These are phyloP conservation scores for Myoxocephalus aenaeus DNA, from an alignment of 2,797 vertebrate species.

Conservation along the genomic window DNA sequence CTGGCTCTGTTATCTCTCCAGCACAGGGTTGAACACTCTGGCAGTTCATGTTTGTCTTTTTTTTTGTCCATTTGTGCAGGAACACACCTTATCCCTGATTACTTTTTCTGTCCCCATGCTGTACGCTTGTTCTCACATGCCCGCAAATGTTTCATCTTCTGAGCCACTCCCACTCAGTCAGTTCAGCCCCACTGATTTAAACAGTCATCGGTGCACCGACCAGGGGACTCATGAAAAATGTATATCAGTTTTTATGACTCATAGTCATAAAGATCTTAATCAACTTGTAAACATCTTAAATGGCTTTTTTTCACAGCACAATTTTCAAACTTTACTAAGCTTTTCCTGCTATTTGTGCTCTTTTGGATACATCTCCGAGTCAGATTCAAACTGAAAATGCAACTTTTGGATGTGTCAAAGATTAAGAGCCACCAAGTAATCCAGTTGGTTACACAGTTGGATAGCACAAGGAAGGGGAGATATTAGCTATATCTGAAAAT, in stretches of 20 bases:
- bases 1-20: constrained; percentile 49
- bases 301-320: background rate
- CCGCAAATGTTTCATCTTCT: constrained; percentile 19
- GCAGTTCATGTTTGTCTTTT: constrained; percentile 49
- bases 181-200: constrained; percentile 24
- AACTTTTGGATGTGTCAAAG: constrained; percentile 28
- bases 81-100: constrained; percentile 17
- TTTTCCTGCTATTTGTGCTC: constrained; percentile 1
- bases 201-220: constrained; percentile 1
- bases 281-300: constrained; percentile 10
- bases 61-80: constrained; percentile 35
- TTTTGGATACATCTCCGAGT: constrained; percentile 6
- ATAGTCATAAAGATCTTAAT: background rate
- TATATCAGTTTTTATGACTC: constrained; percentile 5
- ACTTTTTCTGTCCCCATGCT: constrained; percentile 23
- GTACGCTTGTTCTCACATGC: constrained; percentile 8
- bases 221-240: background rate
- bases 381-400: constrained; percentile 10
- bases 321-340: background rate
- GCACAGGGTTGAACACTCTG: constrained; percentile 53
- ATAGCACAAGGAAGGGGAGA: background rate
- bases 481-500: constrained; percentile 10
- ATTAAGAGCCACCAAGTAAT: constrained; percentile 11
- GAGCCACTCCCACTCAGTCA: constrained; percentile 3
- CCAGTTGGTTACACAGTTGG: constrained; percentile 21